Percentiles rank a stretch among this genome's conserved stretches.
Conservation (phyloP, 2,888 invertebrate species). For the Meta bourneti region DNA sequence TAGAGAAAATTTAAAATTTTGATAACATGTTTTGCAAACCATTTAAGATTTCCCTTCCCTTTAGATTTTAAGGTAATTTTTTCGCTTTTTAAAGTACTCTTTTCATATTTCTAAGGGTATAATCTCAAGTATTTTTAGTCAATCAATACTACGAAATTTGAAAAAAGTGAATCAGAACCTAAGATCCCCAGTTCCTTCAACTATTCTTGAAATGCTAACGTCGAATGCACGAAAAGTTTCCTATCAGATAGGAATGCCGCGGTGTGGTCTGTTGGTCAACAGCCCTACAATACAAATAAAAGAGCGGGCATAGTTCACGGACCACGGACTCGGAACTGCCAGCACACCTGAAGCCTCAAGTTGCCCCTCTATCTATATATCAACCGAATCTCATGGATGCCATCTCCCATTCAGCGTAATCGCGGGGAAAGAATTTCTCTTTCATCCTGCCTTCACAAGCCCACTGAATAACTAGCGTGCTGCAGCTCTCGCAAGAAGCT, state of each 20-base stretch:
- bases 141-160: no score
- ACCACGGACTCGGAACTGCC: conserved; percentile 8
- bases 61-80: no score
- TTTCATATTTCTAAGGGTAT: no score
- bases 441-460: neutral
- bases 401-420: conserved; percentile 20
- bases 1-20: no score
- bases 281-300: conserved; percentile 26
- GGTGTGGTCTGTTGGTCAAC: conserved; percentile 12
- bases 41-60: no score
- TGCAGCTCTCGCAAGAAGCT: conserved; percentile 21
- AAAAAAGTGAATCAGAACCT: no score
- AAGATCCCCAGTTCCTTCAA: no score
- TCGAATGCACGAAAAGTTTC: no score
- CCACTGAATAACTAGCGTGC: conserved; percentile 58
- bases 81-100: no score
- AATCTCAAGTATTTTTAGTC: no score
- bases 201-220: no score
- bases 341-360: conserved; percentile 5
- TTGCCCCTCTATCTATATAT: conserved; percentile 2
- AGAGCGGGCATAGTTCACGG: conserved; percentile 54
- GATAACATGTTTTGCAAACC: no score
- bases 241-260: neutral
- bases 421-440: conserved; percentile 18
- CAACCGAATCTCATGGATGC: conserved; percentile 28